A percentile compares a stretch with the other conserved stretches of the same genome.
phyloP scores from a whole-genome alignment of 2,113 vertebrate species.

The Parotia lawesii region DNA sequence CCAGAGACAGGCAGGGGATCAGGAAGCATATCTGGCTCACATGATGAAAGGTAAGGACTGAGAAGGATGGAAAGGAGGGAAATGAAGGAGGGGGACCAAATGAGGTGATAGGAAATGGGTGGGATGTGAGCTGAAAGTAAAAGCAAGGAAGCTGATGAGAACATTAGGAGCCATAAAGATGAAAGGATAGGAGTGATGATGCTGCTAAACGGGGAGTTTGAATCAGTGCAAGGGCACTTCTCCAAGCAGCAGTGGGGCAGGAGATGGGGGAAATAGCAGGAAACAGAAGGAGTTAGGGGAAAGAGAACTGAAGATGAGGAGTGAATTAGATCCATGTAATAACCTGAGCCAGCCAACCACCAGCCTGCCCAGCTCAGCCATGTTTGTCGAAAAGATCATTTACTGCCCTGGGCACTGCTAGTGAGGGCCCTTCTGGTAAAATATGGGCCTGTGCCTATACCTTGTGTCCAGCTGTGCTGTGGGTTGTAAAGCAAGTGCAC shows the following conservation, averaged over 20 bases:
- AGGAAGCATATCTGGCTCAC: neutral
- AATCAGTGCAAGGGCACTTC: neutral
- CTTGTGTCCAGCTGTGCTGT: neutral
- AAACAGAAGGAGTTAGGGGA: neutral
- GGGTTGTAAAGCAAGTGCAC: neutral
- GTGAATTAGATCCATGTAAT: neutral
- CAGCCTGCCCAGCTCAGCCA: fast-evolving
- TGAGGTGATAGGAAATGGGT: neutral
- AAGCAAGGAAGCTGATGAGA: neutral
- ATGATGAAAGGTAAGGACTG: neutral
- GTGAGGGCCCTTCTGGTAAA: neutral
- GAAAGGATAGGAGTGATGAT: neutral
- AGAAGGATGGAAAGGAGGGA: neutral
- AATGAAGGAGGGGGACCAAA: neutral
- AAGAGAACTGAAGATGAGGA: neutral
- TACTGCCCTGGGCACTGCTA: fast-evolving
- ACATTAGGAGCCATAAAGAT: neutral
- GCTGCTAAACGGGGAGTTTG: neutral
- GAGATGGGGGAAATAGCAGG: neutral
- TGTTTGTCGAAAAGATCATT: neutral
- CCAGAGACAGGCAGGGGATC: neutral
- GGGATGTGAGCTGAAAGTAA: neutral
- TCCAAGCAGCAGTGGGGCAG: neutral
- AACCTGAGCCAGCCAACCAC: neutral
- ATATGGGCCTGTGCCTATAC: neutral